Evolutionary conservation across 30 jellyfish, hydroid and myxozoan genomes (phyloP), one percentile per base, ranked within the genome.

Genomic region (Aurelia aurita): DNA sequence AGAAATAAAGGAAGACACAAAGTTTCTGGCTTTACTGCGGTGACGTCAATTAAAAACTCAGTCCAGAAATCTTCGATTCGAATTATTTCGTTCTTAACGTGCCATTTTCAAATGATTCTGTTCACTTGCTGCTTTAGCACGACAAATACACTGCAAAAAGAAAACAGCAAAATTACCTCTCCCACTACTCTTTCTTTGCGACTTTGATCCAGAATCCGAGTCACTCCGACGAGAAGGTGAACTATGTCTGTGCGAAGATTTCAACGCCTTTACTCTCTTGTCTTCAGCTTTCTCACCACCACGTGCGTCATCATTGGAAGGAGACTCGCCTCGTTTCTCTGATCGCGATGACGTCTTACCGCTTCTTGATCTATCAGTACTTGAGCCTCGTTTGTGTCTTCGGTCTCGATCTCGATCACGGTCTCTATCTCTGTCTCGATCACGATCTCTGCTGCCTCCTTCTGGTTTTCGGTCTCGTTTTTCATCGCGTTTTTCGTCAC

Each of bases 381-480:
- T 74, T 19, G 89, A 65, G 28, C 89, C 82, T 32, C 74, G 43
- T 32, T 68, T 72, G 64, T 53, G 60, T 32, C 87, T 60, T 32
- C 85, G 61, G 34, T 85, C 89, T 23, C 95, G 77, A 3, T 85
- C 95, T 10, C 92, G 70, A 9, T 82, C 92, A 49, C 92, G 32
- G n/a, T 70, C 92, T 44, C 86, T 69, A 11, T 73, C 85, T 55
- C 86, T 69, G 20, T 82, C 91, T 46, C 84, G 54, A 18, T 80
- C 92, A 32, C 74, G 70, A 31, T 82, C 92, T 49, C 82, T 77
- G 25, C 86, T 65, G 64, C 89, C 71, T 39, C 68, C 43, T n/a
- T 87, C 89, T 27, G 87, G 12, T 34, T 70, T 39, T 39, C 51
- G 51, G 11, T 87, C 90, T 22, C 96, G 65, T 66, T 79, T 77